phyloP scores from a whole-genome alignment of 2,888 invertebrate genomes.

The Drosophila infuscata region DNA sequence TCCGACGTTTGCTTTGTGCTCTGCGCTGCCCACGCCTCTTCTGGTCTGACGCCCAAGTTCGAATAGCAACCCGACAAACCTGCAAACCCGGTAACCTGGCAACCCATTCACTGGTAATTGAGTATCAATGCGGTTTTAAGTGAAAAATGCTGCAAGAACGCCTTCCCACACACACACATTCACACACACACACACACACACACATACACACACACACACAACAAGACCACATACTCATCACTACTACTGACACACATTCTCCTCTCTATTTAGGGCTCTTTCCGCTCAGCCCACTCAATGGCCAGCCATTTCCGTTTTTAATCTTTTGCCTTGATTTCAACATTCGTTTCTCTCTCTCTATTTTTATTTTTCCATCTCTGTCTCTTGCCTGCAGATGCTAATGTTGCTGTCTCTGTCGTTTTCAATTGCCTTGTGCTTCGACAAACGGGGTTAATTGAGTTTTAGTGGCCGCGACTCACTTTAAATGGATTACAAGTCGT shows the following conservation, averaged over 20 bases:
- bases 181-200: no score
- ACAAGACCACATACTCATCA: conserved; percentile 1
- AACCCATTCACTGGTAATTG: conserved; percentile 66
- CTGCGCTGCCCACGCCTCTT: not conserved
- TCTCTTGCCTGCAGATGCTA: not conserved
- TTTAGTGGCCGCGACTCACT: conserved; percentile 79
- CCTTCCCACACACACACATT: no score
- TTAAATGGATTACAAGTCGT: conserved; percentile 76
- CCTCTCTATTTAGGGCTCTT: not conserved
- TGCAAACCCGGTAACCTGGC: conserved; percentile 40
- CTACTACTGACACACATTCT: not conserved
- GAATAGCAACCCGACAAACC: conserved; percentile 22
- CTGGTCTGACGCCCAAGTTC: conserved; percentile 11
- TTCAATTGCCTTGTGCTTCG: conserved; percentile 65
- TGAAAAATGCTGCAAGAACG: conserved; percentile 70
- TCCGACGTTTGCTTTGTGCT: conserved; percentile 67
- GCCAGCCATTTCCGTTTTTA: conserved; percentile 69
- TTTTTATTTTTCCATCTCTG: conserved; percentile 19
- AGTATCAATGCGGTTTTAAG: conserved; percentile 82
- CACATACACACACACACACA: not conserved
- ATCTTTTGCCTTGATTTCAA: conserved; percentile 75
- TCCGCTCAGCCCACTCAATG: conserved; percentile 31
- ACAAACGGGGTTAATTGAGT: conserved; percentile 82
- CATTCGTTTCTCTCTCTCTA: conserved; percentile 30
- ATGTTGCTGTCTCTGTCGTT: conserved; percentile 34